Evolutionary conservation across 2,888 invertebrate species (phyloP).

Genomic region (Melikaiella ostensackeni): DNA sequence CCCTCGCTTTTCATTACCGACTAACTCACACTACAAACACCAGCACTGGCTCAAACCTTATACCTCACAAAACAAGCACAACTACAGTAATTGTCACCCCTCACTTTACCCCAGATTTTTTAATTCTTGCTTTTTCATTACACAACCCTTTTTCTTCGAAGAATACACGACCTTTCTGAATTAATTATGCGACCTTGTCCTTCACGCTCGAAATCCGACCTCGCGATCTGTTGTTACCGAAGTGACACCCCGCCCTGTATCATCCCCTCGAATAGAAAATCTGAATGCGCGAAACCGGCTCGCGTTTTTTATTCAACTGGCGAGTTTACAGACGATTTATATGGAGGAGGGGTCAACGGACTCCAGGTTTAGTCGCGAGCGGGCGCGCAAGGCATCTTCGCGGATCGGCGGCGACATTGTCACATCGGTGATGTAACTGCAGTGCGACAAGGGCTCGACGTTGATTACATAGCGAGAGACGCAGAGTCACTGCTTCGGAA

Average conservation of each 20-base stretch:
- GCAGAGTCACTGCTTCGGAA: constrained; percentile 68
- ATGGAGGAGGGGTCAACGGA: constrained; percentile 68
- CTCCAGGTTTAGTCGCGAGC: constrained; percentile 76
- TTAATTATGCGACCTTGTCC: constrained; percentile 1
- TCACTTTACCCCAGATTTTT: neutral
- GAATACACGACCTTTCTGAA: neutral
- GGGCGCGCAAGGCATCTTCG: constrained; percentile 72
- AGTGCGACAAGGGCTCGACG: constrained; percentile 45
- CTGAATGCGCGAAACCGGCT: neutral
- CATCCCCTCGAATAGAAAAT: neutral
- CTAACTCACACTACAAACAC: neutral
- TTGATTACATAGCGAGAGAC: constrained; percentile 56
- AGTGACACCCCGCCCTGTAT: neutral
- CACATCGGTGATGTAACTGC: constrained; percentile 48
- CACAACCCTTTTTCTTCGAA: neutral
- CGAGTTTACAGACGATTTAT: neutral
- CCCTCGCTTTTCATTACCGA: neutral
- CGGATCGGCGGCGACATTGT: constrained; percentile 46
- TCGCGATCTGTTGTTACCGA: neutral
- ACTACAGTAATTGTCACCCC: neutral
- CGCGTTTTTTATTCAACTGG: neutral
- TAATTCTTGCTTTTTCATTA: neutral
- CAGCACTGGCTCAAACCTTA: neutral
- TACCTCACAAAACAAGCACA: neutral
- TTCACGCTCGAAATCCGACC: neutral